Conservation (phyloP, 2,888 invertebrate species). For the Philhelius pedissequus region DNA sequence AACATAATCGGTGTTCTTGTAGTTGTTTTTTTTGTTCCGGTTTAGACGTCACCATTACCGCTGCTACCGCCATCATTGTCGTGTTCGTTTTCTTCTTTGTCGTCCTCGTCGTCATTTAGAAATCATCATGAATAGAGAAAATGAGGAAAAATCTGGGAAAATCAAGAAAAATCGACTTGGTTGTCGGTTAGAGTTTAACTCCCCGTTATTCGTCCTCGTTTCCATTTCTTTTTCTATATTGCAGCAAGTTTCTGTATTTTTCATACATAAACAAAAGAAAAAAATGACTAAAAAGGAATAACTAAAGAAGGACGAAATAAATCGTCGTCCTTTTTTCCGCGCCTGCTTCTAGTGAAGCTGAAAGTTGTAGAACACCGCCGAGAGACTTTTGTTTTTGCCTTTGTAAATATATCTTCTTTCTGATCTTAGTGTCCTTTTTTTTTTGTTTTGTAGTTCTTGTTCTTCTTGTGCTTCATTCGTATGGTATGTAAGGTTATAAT, state of each 20-base stretch:
- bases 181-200: conserved; percentile 39
- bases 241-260: conserved; percentile 26
- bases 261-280: conserved; percentile 5
- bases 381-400: conserved; percentile 55
- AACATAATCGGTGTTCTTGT: conserved; percentile 53
- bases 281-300: conserved; percentile 10
- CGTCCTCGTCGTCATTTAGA: conserved; percentile 37
- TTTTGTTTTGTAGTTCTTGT: conserved; percentile 15
- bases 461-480: neutral
- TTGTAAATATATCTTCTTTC: conserved; percentile 24
- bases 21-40: conserved; percentile 32
- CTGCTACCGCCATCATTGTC: neutral
- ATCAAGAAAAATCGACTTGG: conserved; percentile 62
- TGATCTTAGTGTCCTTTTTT: conserved; percentile 35
- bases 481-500: neutral
- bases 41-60: neutral
- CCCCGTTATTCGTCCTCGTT: conserved; percentile 49
- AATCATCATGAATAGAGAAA: conserved; percentile 52
- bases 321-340: neutral
- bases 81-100: neutral
- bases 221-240: conserved; percentile 11
- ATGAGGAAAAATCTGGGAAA: conserved; percentile 55
- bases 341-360: conserved; percentile 50
- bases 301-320: conserved; percentile 17
- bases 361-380: conserved; percentile 62